Percentiles rank a stretch among this genome's conserved stretches.
These are phyloP conservation scores for Bombyx mandarina DNA, from an alignment of 1,140 invertebrate species.

Conservation along the genomic window DNA sequence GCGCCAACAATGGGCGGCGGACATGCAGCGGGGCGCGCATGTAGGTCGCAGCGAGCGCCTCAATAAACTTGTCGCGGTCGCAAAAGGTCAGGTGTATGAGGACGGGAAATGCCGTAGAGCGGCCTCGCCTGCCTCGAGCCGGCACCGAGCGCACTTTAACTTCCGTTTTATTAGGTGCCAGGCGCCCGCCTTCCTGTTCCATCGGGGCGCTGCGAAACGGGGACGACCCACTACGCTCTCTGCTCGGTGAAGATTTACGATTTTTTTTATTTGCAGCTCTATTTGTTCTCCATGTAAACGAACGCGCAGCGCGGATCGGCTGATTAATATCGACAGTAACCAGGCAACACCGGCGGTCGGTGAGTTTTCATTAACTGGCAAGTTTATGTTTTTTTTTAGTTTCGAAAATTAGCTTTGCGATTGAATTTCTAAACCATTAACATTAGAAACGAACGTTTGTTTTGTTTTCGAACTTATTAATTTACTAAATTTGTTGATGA, in stretches of 20 bases:
- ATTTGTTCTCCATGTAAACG: conserved; percentile 34
- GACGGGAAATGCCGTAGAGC: conserved; percentile 56
- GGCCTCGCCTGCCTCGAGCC: conserved; percentile 25
- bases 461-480: no score
- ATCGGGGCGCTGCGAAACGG: conserved; percentile 14
- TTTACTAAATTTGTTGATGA: no score
- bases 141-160: conserved; percentile 30
- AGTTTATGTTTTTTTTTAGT: no score
- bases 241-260: conserved; percentile 6
- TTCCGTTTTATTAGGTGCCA: conserved; percentile 49
- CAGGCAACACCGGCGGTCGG: no score
- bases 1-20: conserved; percentile 32
- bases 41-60: conserved; percentile 59
- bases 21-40: conserved; percentile 20
- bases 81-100: conserved; percentile 62
- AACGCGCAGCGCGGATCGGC: conserved; percentile 21
- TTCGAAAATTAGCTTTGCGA: no score
- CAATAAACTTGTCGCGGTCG: conserved; percentile 55
- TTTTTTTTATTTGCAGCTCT: conserved; percentile 1
- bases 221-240: conserved; percentile 1
- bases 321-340: conserved; percentile 5
- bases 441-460: no score
- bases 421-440: no score
- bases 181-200: conserved; percentile 28
- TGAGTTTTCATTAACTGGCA: no score